Evolutionary conservation across 1,140 invertebrate species (phyloP).

Genomic region (Aradophagus sp.): DNA sequence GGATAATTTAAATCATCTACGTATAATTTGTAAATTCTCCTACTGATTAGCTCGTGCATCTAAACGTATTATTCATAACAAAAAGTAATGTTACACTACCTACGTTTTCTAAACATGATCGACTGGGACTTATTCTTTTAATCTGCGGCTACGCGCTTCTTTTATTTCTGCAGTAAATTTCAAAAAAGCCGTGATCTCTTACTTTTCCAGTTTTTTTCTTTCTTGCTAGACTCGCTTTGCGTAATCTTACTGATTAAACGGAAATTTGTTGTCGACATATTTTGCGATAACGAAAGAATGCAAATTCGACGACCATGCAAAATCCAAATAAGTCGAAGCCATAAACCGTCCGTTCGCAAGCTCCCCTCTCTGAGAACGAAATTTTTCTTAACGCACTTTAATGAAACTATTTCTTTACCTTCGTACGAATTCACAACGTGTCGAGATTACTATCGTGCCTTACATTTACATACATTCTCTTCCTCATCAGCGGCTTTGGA

Average conservation of each 20-base stretch:
- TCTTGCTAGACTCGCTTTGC: conserved; percentile 10
- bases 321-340: conserved; percentile 10
- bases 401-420: conserved; percentile 42
- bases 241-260: conserved; percentile 36
- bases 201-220: too few relatives aligned
- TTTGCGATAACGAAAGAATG: conserved; percentile 14
- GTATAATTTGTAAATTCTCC: conserved; percentile 19
- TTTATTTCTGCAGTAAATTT: conserved; percentile 22
- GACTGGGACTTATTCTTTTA: conserved; percentile 26
- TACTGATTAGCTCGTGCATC: conserved; percentile 34
- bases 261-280: conserved; percentile 18
- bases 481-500: conserved; percentile 47
- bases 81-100: conserved; percentile 43
- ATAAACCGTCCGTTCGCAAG: conserved; percentile 18
- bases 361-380: conserved; percentile 13
- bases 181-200: neutral
- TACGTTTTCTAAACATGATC: conserved; percentile 36
- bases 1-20: conserved; percentile 37
- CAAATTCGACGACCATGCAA: conserved; percentile 17
- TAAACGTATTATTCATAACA: conserved; percentile 26
- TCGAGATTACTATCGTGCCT: conserved; percentile 39
- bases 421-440: conserved; percentile 30
- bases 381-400: conserved; percentile 42
- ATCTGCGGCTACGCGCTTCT: conserved; percentile 6
- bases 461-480: conserved; percentile 48